These are phyloP conservation scores for Cheilosia impressa DNA, from an alignment of 2,888 invertebrate species.

Conservation along the genomic window DNA sequence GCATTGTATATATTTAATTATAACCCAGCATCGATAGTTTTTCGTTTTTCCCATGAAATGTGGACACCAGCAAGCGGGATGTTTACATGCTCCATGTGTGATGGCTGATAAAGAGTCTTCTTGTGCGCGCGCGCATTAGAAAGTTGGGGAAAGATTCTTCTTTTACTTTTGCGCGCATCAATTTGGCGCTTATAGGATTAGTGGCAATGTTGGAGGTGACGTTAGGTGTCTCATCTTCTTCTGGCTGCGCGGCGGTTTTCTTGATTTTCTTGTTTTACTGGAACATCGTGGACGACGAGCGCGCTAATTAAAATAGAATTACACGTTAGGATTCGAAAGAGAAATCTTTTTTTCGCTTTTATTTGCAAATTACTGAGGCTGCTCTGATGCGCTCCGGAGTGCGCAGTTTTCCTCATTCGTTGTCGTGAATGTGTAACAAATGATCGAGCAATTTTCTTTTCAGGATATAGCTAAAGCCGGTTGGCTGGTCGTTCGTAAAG, in stretches of 20 bases:
- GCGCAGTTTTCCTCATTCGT: slow-evolving; percentile 13
- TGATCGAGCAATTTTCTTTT: slow-evolving; percentile 39
- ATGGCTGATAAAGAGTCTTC: slow-evolving; percentile 47
- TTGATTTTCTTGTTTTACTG: slow-evolving; percentile 53
- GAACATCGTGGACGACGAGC: slow-evolving; percentile 27
- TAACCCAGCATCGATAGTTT: slow-evolving; percentile 40
- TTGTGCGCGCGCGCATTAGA: slow-evolving; percentile 45
- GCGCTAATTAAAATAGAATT: slow-evolving; percentile 57
- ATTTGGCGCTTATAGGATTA: slow-evolving; percentile 58
- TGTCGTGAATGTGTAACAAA: slow-evolving; percentile 26
- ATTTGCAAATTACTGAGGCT: slow-evolving; percentile 31
- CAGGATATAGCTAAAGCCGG: slow-evolving; percentile 19
- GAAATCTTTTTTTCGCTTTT: slow-evolving; percentile 56
- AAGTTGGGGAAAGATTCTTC: slow-evolving; percentile 46
- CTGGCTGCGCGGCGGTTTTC: slow-evolving; percentile 19
- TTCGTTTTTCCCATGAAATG: slow-evolving; percentile 37
- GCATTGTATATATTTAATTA: slow-evolving; percentile 25
- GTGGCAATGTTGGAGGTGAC: slow-evolving; percentile 57
- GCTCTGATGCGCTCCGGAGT: neutral
- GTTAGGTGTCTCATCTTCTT: slow-evolving; percentile 34
- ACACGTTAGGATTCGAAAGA: slow-evolving; percentile 47
- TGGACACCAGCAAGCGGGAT: slow-evolving; percentile 11
- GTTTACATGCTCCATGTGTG: slow-evolving; percentile 5
- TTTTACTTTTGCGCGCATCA: slow-evolving; percentile 41
- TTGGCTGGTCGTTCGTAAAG: neutral